These are phyloP conservation scores for Pegoplata infirma DNA, from an alignment of 2,888 invertebrate species.

Conservation along the genomic window DNA sequence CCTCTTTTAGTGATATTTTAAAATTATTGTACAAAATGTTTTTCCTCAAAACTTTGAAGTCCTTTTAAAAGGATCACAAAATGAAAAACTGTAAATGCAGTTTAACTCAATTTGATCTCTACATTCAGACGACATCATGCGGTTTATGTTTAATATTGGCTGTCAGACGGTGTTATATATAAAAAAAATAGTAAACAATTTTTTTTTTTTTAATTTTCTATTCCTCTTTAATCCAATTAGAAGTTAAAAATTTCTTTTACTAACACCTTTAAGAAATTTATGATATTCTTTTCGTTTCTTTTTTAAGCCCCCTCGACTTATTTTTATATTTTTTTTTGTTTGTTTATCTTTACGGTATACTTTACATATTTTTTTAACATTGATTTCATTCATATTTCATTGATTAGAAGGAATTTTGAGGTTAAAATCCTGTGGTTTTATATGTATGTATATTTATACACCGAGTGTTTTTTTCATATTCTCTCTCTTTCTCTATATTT, in stretches of 20 bases:
- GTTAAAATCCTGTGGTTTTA: conserved; percentile 50
- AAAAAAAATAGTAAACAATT: too few species aligned
- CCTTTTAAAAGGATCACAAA: too few species aligned
- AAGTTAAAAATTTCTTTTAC: not conserved
- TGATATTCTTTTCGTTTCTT: not conserved
- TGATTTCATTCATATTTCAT: conserved; percentile 45
- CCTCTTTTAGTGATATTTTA: too few species aligned
- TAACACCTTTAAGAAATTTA: conserved; percentile 2
- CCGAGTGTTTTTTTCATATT: not conserved
- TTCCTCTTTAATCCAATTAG: conserved; percentile 28
- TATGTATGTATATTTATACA: not conserved
- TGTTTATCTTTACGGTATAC: not conserved
- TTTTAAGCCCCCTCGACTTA: not conserved
- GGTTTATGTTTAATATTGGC: too few species aligned
- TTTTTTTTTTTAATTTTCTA: too few species aligned
- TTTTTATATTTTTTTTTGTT: conserved; percentile 7
- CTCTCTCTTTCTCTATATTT: conserved; percentile 9
- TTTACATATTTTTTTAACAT: conserved; percentile 19
- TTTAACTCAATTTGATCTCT: too few species aligned
- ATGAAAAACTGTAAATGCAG: too few species aligned
- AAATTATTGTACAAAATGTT: too few species aligned
- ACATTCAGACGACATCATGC: too few species aligned
- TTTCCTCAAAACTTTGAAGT: too few species aligned
- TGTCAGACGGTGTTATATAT: too few species aligned
- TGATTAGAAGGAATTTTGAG: conserved; percentile 48